Evolutionary conservation across 2,888 invertebrate genomes (phyloP).

Genomic region (Elegia similella): DNA sequence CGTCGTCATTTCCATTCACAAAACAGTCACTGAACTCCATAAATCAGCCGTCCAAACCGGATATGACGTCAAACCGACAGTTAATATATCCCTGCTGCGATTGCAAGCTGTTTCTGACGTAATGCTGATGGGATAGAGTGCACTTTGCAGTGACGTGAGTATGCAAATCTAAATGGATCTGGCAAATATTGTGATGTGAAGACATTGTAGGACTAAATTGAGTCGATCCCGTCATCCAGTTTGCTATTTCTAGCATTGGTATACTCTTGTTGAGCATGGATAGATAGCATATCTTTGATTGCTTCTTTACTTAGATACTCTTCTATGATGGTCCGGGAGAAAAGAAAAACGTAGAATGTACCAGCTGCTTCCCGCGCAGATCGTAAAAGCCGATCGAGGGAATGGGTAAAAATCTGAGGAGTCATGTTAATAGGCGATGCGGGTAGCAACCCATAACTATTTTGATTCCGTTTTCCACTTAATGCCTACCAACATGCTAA

Average conservation of each 20-base stretch:
- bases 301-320: too few species aligned
- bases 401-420: too few species aligned
- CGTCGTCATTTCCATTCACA: not conserved
- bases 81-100: conserved; percentile 40
- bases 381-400: too few species aligned
- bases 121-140: not conserved
- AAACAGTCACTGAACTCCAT: conserved; percentile 18
- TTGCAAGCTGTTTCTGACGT: not conserved
- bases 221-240: not conserved
- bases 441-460: too few species aligned
- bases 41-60: conserved; percentile 36
- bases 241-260: not conserved
- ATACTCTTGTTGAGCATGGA: not conserved
- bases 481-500: too few species aligned
- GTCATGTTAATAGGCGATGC: too few species aligned
- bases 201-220: not conserved
- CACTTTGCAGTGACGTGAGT: not conserved
- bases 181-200: conserved; percentile 10
- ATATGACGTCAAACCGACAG: conserved; percentile 42
- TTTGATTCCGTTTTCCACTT: too few species aligned
- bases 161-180: conserved; percentile 4
- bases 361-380: too few species aligned
- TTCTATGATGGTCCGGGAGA: too few species aligned
- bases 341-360: too few species aligned
- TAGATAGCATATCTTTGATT: too few species aligned